Base-by-base conservation (phyloP, 1,140 invertebrate genomes). In the Oryzaephilus surinamensis region DNA sequence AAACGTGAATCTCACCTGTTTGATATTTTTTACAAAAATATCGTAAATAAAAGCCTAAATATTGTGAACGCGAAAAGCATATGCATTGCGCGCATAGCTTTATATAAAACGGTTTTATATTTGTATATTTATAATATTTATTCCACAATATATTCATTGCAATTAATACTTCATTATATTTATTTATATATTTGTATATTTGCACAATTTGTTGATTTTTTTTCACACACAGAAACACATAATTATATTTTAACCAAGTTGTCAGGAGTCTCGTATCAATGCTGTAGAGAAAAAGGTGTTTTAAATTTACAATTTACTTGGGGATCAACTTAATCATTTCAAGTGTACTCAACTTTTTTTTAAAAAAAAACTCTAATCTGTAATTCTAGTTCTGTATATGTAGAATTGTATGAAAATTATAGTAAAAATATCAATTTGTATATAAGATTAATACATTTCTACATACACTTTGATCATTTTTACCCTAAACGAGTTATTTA, bases 11-110 rank as follows among this genome's bases (percentile, higher is more conserved):
- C 58, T 62, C 60, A 59, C 60, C 57, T 60, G 58, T 51, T 43
- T 46, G 14, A 46, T 46, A 55, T 42, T 41, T 52, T 54, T 55
- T 57, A 60, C 47, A 54, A 50, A 52, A n/a, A n/a, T n/a, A n/a
- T n/a, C n/a, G n/a, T n/a, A n/a, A n/a, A n/a, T n/a, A n/a, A n/a
- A n/a, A n/a, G n/a, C n/a, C n/a, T n/a, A n/a, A n/a, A n/a, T n/a
- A n/a, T n/a, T n/a, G n/a, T n/a, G 45, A 45, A 48, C 60, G 58
- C 56, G 56, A 52, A n/a, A 49, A 58, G 53, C 52, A 35, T 50
- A 45, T 60, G 60, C 60, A 60, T 59, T 62, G 57, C 56, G 58
- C 60, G 60, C 60, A 60, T 33, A 43, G 44, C 50, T 45, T 46
- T 41, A 20, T 23, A 41, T 38, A 23, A 47, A 51, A 48, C 48